Conservation (phyloP, 2,113 vertebrate species). For the Mesocricetus auratus region DNA sequence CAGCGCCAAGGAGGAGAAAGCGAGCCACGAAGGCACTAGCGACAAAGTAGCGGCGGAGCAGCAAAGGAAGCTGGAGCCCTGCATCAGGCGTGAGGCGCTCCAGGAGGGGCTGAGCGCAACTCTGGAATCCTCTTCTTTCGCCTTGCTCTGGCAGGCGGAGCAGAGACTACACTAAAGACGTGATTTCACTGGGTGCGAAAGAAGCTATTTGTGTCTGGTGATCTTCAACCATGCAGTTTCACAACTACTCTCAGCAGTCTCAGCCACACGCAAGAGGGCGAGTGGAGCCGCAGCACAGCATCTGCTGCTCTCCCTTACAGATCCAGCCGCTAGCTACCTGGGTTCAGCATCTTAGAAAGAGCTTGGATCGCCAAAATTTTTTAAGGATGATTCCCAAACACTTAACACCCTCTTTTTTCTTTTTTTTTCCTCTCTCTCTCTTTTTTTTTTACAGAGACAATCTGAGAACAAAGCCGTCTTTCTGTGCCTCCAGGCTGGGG, state of each 20-base stretch:
- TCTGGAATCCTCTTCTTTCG: neutral
- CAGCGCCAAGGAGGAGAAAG: neutral
- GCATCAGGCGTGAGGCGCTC: rapidly evolving
- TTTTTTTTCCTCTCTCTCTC: neutral
- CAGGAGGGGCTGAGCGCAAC: neutral
- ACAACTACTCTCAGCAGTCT: neutral
- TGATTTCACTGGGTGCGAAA: neutral
- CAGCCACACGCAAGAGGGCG: neutral
- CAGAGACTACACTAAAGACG: neutral
- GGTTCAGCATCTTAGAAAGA: neutral
- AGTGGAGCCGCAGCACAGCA: neutral
- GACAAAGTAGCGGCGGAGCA: neutral
- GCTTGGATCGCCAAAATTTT: neutral
- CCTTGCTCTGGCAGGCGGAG: neutral
- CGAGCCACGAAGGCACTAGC: rapidly evolving
- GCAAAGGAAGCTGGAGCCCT: neutral
- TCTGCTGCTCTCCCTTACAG: neutral
- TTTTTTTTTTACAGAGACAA: neutral
- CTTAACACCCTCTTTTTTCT: neutral
- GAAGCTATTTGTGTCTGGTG: neutral
- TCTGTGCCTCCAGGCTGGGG: neutral
- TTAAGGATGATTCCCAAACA: neutral
- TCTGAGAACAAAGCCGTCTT: neutral
- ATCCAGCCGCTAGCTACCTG: rapidly evolving
- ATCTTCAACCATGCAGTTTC: neutral